Evolutionary conservation across 2,888 invertebrate species (phyloP), one percentile per base, ranked within the genome.

Genomic region (Calephelis perditalis): DNA sequence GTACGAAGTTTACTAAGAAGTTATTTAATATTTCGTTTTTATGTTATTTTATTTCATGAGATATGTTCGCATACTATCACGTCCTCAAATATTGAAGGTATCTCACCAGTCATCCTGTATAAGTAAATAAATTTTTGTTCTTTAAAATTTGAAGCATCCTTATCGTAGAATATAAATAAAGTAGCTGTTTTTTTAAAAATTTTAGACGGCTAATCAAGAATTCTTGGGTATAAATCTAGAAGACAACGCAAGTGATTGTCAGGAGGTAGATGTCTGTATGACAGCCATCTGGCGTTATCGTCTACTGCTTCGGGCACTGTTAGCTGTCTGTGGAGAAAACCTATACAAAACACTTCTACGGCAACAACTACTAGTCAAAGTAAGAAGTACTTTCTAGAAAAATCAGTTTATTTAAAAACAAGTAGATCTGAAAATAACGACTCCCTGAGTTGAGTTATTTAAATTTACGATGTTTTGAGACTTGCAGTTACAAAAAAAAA

Each of bases 331-430:
- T 70, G 98, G 99, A 0, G 95, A 96, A 70, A 95, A 96, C 56
- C 86, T 98, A 66, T 92, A 96, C 52, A 93, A 94, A 67, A 94
- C 96, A 67, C 94, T 98, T 68, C 86, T 96, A 67, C 92, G 95
- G 57, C 97, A 99, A 79, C 97, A 97, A 82, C 89, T 96, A 67
- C 92, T 98, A 64, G 96, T 97, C 63, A 96, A 96, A 92, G 96
- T 95, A 78, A 60, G 60, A 57, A 12, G n/a, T 1, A 2, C 0
- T 44, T 59, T 9, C 1, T 12, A 43, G 6, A 44, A 12, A 12
- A 40, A 15, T 26, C 26, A 26, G 15, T 11, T 45, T 47, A 36
- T 58, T 36, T 8, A 11, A 45, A 26, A 26, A 26, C 26, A 26
- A 26, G 26, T 26, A 26, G 26, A 26, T 26, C 4, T 26, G 26